Evolutionary conservation across 2,888 invertebrate genomes (phyloP), one percentile per base, ranked within the genome.

Genomic region (Orthosia incerta): DNA sequence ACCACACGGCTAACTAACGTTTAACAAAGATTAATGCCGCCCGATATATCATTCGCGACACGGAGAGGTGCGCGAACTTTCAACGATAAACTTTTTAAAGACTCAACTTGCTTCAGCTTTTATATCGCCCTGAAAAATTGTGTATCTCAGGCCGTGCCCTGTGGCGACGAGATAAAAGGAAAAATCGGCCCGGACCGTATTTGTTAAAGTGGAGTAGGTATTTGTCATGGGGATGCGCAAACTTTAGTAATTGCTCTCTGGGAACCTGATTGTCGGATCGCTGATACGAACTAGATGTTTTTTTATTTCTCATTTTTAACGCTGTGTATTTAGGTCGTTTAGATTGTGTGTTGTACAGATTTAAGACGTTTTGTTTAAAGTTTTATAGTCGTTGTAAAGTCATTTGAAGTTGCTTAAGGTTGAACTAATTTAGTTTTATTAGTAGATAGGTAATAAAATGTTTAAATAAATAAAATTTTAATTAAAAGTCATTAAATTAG

Each of bases 111-210:
- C 89, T 89, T 87, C 89, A 88, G 89, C 89, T 91, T 89, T 89
- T 94, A 95, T 95, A 95, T 95, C 95, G 92, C 90, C 89, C 92
- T 95, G 95, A 96, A 96, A 96, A 95, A 96, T 95, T 95, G 95
- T 96, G 93, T 96, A 95, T 94, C 95, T 92, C 80, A 64, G 80
- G 88, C 88, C 82, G 86, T 86, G 91, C 94, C 95, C 95, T 94
- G 95, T 80, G 94, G 96, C 94, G 87, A 63, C 69, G 90, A 89
- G 96, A 96, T 96, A 96, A 94, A 91, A 89, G 89, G 91, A 93
- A 94, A 95, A 95, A 95, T 94, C 92, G 94, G 89, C 91, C 83
- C 88, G 85, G 78, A 78, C 87, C 91, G 93, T 95, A 95, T 95
- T 96, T 95, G 95, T 95, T 92, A 93, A 90, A 91, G 91, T 89